Percentiles rank a stretch among this genome's conserved stretches.
Evolutionary conservation across 2,888 invertebrate genomes (phyloP).

Genomic region (Orthonevra nobilis): DNA sequence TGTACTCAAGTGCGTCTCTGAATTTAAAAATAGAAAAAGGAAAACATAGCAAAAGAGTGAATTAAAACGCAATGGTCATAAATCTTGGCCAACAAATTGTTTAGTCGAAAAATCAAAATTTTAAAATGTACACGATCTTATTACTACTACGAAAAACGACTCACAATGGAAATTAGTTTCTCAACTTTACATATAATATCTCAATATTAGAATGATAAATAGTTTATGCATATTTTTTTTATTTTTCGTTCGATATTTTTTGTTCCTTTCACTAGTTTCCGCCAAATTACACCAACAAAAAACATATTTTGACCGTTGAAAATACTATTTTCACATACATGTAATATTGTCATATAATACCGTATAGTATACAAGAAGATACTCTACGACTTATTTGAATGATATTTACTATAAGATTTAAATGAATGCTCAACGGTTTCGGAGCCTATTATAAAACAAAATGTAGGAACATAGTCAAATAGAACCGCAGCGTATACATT

Average conservation of each 20-base stretch:
- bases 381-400: conserved; percentile 55
- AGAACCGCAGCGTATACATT: conserved; percentile 54
- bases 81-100: no score
- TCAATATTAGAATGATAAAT: no score
- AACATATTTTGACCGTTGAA: not conserved
- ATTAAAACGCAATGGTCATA: not conserved
- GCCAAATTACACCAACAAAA: not conserved
- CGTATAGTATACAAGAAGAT: conserved; percentile 2
- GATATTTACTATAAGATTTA: conserved; percentile 70
- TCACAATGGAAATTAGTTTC: conserved; percentile 1
- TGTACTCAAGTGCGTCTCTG: not conserved
- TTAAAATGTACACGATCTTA: no score
- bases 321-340: conserved; percentile 3
- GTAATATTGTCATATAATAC: conserved; percentile 40
- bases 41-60: not conserved
- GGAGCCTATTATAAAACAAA: conserved; percentile 75
- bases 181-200: no score
- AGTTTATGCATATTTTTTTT: no score
- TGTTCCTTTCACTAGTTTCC: not conserved
- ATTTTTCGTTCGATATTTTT: no score
- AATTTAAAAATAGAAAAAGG: not conserved
- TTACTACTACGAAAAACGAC: not conserved
- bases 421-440: conserved; percentile 79
- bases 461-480: conserved; percentile 42
- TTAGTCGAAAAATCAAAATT: no score